These are phyloP conservation scores for Gadus macrocephalus DNA, from an alignment of 2,113 vertebrate species.

Conservation along the genomic window DNA sequence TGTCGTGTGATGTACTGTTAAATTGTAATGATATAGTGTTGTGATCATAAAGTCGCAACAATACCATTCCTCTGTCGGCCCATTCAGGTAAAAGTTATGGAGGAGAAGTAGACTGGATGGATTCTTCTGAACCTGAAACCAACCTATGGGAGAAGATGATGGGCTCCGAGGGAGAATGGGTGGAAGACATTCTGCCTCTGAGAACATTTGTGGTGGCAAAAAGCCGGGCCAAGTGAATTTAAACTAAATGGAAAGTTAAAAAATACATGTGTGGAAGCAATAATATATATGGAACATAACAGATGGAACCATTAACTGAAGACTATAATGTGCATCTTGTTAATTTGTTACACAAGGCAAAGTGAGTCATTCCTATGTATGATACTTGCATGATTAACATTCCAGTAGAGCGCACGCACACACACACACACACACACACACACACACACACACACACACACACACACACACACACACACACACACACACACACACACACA, in stretches of 20 bases:
- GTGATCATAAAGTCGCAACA: neutral
- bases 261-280: neutral
- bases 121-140: conserved; percentile 81
- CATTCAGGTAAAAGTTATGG: conserved; percentile 86
- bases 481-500: neutral
- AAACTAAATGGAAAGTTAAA: neutral
- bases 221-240: conserved; percentile 69
- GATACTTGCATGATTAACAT: conserved; percentile 1
- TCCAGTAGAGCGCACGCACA: neutral
- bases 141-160: conserved; percentile 88
- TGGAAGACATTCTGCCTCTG: conserved; percentile 84
- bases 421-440: neutral
- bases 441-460: neutral
- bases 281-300: neutral
- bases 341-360: neutral
- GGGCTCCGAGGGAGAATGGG: conserved; percentile 79
- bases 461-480: neutral
- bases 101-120: conserved; percentile 87
- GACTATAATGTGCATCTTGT: neutral
- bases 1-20: neutral
- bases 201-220: conserved; percentile 84
- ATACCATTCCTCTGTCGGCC: conserved; percentile 18
- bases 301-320: neutral
- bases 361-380: neutral
- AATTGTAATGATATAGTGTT: neutral